Percentiles rank a stretch among this genome's conserved stretches.
phyloP scores from a whole-genome alignment of 2,113 vertebrate species.

The Lagopus muta region DNA sequence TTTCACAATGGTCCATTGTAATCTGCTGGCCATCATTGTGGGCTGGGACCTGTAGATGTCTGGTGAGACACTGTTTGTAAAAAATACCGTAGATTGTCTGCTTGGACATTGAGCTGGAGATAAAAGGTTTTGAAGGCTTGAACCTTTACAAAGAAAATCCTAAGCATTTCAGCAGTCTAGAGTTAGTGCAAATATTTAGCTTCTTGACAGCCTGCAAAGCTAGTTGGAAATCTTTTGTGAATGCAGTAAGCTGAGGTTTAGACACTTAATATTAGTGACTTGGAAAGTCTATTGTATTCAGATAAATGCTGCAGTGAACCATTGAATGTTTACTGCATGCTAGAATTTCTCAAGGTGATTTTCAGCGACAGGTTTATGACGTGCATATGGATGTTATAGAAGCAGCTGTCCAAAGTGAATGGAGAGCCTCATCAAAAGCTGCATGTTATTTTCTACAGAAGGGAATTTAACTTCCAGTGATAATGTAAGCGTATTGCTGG shows the following conservation, averaged over 20 bases:
- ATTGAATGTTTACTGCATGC: not conserved
- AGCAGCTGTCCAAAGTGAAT: not conserved
- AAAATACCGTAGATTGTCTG: not conserved
- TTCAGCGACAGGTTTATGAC: not conserved
- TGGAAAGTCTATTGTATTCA: not conserved
- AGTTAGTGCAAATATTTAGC: not conserved
- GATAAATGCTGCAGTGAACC: not conserved
- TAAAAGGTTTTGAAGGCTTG: not conserved
- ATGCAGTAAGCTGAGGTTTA: not conserved
- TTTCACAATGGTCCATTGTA: not conserved
- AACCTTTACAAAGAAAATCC: not conserved
- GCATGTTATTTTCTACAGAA: not conserved
- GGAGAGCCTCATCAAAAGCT: not conserved
- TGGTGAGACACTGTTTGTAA: not conserved
- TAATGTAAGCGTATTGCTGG: not conserved
- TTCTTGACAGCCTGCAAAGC: not conserved
- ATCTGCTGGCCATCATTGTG: accelerated
- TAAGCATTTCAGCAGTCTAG: not conserved
- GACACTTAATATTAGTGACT: not conserved
- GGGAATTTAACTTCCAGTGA: not conserved
- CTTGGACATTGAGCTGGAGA: not conserved
- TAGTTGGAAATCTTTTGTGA: not conserved
- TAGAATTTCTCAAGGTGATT: not conserved
- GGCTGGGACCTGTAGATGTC: not conserved
- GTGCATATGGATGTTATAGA: not conserved